Base-by-base conservation (phyloP, 2,113 vertebrate species). In the Coregonus clupeaformis region DNA sequence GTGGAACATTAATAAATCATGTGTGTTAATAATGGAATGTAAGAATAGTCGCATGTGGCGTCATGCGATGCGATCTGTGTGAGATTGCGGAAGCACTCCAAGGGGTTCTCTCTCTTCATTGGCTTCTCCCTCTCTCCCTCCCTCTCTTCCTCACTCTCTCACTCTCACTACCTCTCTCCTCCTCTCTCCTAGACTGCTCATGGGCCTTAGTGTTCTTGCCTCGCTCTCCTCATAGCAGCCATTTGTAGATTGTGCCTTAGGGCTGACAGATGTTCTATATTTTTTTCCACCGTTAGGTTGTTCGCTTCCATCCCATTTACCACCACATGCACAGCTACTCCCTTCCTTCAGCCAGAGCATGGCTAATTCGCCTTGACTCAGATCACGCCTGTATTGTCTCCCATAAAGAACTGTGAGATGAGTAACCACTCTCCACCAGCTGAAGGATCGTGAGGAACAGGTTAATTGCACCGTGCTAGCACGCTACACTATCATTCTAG, bases 191-290 rank as follows among this genome's bases (percentile, higher is more conserved):
- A 4, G 4, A 36, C 29, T 72, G 16, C 62, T 47, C 29, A 30
- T 42, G 0, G 63, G 71, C 80, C 67, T 71, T 36, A 0, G 74
- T 60, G 62, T 14, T 1, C 75, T 63, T 20, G 45, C 62, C 68
- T 77, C 16, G 1, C 78, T 70, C 73, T 6, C 45, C 77, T 84
- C 71, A 6, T 73, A n/a, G 62, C 85, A 87, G 80, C 87, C 88
- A 78, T 90, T 89, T 88, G 85, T 78, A 91, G 85, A 87, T 81
- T 75, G 67, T 71, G 89, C 91, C 91, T 86, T 12, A 75, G 86
- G 91, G 82, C 82, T 83, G 85, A 89, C 91, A 92, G 90, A 92
- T 92, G 91, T 91, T 91, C 78, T 52, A 1, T 75, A 52, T 77
- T 67, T 36, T 70, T 73, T 47, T 22, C 77, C 57, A 76, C 32